Evolutionary conservation across 2,797 vertebrate species (phyloP), one percentile per base, ranked within the genome.

Genomic region (Macropodus opercularis): DNA sequence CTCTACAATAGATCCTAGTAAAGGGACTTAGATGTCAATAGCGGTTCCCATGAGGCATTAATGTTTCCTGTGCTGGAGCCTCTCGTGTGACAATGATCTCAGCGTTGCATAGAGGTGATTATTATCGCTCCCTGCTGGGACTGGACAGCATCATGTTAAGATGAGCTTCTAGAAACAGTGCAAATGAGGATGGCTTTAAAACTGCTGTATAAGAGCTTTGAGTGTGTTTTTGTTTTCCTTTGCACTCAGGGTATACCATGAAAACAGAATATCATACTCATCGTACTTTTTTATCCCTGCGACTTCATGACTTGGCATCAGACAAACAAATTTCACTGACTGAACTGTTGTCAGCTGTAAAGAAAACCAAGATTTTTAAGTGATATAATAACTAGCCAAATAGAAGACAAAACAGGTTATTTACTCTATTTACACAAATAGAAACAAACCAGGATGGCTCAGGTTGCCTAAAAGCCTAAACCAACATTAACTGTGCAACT

Each of bases 1-100:
- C 50, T 61, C 55, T 53, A 31, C 38, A 18, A 59, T 55, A 63
- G 52, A 68, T 62, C 29, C 52, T 7, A 36, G 50, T 42, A 42
- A 57, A 41, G 63, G 69, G 71, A 85, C 82, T 58, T 42, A 83
- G 81, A 87, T 72, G 85, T 90, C 90, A 89, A 92, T 87, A 87
- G 68, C 8, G 14, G 63, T 77, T 86, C 77, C 75, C 81, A 46
- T 80, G 78, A 88, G 80, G 83, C 79, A 66, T 85, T 84, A 84
- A 51, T 32, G 36, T 59, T 54, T 51, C 63, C 69, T 47, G 66
- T 48, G 77, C 75, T 32, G 61, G 50, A 61, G 77, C 72, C 70
- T 66, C 71, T 65, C 58, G 48, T 51, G 50, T 52, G 48, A 77
- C 70, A 72, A 85, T 74, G 65, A 70, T 65, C 70, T 61, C 70